phyloP scores from a whole-genome alignment of 2,797 vertebrate genomes.

The Nannoperca australis region DNA sequence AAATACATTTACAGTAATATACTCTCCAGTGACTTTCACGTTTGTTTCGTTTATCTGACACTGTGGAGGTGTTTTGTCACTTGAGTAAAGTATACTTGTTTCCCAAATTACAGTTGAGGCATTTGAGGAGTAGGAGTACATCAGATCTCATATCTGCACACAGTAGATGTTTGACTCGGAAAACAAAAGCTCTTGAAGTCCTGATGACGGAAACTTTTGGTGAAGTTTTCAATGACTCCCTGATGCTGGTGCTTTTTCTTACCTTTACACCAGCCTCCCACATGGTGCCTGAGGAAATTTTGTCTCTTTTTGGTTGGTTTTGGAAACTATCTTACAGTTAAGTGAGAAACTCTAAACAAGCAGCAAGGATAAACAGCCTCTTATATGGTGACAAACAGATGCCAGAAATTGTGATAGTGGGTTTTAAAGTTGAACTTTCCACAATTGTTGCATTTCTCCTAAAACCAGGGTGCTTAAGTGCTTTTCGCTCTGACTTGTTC shows the following conservation, averaged over 20 bases:
- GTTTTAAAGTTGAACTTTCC: conserved; percentile 17
- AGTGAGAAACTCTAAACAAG: conserved; percentile 15
- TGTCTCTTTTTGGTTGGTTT: conserved; percentile 23
- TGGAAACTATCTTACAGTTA: conserved; percentile 9
- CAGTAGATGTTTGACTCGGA: conserved; percentile 5
- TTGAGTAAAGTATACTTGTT: conserved; percentile 4
- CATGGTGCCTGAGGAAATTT: conserved; percentile 17
- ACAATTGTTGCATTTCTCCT: conserved; percentile 33
- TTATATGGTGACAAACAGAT: conserved; percentile 8
- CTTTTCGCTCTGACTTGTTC: conserved; percentile 21
- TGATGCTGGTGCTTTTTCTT: conserved; percentile 17
- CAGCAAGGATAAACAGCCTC: neutral
- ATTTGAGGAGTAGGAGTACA: conserved; percentile 10
- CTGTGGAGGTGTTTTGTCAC: conserved; percentile 23
- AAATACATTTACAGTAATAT: conserved; percentile 54
- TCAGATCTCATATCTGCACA: conserved; percentile 1
- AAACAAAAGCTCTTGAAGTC: conserved; percentile 15
- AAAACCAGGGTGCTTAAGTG: conserved; percentile 26
- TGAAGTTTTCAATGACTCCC: conserved; percentile 20
- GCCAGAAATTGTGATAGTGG: conserved; percentile 5
- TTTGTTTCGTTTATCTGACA: conserved; percentile 38
- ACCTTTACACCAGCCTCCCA: conserved; percentile 42
- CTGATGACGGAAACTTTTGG: conserved; percentile 3
- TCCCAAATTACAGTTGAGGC: conserved; percentile 25
- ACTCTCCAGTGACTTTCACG: conserved; percentile 27